These are phyloP conservation scores for Microtus oregoni DNA, from an alignment of 2,113 vertebrate species.

Conservation along the genomic window DNA sequence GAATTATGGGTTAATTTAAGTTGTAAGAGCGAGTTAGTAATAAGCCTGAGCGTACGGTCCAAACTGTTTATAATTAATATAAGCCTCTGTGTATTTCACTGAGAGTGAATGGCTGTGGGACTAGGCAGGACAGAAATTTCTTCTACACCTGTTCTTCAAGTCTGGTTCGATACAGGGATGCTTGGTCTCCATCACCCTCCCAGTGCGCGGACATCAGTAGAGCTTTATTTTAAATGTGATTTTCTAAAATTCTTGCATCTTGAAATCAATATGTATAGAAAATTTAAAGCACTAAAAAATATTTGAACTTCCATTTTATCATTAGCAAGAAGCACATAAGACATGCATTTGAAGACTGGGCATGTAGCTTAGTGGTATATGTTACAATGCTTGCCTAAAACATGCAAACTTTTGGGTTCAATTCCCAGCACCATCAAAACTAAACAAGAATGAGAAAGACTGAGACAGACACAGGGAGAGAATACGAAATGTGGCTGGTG, in stretches of 20 bases:
- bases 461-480: no score
- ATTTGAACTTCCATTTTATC: not conserved
- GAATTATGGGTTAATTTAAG: no score
- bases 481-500: no score
- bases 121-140: no score
- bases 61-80: no score
- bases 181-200: no score
- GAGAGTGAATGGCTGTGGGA: no score
- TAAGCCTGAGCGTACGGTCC: no score
- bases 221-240: not conserved
- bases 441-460: not conserved
- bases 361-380: not conserved
- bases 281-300: not conserved
- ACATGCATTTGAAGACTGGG: not conserved
- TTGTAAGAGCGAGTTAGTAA: no score
- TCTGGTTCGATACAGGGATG: no score
- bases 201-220: not conserved
- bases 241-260: not conserved
- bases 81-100: no score
- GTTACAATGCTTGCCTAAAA: not conserved
- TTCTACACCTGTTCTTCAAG: not conserved
- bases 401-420: not conserved
- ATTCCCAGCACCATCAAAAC: not conserved
- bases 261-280: not conserved
- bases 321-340: not conserved